Percentiles rank a stretch among this genome's conserved stretches.
phyloP scores from a whole-genome alignment of 1,140 invertebrate species.

The Trachelipus rathkii region DNA sequence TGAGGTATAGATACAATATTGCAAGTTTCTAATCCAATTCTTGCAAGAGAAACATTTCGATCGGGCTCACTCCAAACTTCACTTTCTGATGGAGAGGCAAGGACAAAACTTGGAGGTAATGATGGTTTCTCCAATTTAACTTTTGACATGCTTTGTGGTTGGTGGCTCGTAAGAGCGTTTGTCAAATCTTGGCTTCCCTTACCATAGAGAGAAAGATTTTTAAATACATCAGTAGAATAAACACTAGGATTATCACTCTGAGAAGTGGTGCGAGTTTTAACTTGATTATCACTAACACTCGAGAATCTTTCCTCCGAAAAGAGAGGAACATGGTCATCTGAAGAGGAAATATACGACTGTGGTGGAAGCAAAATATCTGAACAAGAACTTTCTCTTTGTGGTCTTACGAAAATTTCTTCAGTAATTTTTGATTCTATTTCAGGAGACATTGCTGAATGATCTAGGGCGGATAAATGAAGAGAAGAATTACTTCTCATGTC shows the following conservation, averaged over 20 bases:
- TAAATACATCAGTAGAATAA: constrained; percentile 37
- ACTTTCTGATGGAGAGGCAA: constrained; percentile 50
- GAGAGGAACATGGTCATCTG: constrained; percentile 3
- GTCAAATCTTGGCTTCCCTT: too few species aligned
- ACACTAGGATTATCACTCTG: constrained; percentile 28
- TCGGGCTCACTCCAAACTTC: constrained; percentile 82
- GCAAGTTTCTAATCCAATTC: constrained; percentile 61
- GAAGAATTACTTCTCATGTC: not conserved
- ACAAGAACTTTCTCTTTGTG: not conserved
- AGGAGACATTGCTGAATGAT: not conserved
- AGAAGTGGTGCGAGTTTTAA: not conserved
- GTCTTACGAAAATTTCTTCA: not conserved
- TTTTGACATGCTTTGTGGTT: not conserved
- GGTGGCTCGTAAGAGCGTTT: too few species aligned
- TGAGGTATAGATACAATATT: constrained; percentile 27
- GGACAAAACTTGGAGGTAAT: constrained; percentile 12
- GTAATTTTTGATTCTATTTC: not conserved
- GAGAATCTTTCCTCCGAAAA: not conserved
- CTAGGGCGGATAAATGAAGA: not conserved
- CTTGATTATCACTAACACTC: not conserved
- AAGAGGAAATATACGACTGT: constrained; percentile 29
- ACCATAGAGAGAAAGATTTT: not conserved
- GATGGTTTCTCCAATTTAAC: not conserved
- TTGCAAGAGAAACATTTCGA: constrained; percentile 67
- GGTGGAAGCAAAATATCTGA: constrained; percentile 37